phyloP scores from a whole-genome alignment of 2,113 vertebrate genomes.

The Acinonyx jubatus region DNA sequence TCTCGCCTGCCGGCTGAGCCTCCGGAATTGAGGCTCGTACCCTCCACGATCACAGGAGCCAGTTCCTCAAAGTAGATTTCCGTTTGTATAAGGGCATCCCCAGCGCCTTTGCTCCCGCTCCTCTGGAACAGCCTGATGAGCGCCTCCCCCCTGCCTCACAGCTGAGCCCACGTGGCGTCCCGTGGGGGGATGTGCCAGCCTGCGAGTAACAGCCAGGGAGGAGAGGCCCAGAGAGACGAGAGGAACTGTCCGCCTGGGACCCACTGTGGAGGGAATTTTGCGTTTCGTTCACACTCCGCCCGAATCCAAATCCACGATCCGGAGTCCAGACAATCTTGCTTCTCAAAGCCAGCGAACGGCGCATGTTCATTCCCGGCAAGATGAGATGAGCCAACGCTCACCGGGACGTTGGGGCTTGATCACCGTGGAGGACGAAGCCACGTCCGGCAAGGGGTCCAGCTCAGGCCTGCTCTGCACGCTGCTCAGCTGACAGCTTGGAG shows the following conservation, averaged over 20 bases:
- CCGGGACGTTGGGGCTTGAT: accelerated
- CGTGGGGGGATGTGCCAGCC: background rate
- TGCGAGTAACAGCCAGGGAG: accelerated
- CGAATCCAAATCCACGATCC: too few species aligned
- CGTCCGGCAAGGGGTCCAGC: accelerated
- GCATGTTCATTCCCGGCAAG: accelerated
- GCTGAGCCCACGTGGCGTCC: background rate
- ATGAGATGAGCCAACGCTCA: accelerated
- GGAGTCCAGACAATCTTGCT: too few species aligned
- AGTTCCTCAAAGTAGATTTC: too few species aligned
- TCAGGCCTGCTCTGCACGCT: background rate
- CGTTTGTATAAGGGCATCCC: background rate
- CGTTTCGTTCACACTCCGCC: accelerated
- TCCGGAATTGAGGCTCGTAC: background rate
- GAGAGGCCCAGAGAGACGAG: background rate
- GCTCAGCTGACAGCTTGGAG: too few species aligned
- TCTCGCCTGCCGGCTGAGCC: background rate
- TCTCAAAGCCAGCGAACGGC: accelerated
- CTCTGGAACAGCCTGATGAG: accelerated
- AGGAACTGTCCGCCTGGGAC: too few species aligned
- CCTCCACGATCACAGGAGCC: background rate
- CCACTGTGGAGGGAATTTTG: accelerated
- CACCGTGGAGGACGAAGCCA: accelerated
- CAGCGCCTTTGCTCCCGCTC: accelerated
- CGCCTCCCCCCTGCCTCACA: background rate